These are phyloP conservation scores for Gymnocypris eckloni DNA, from an alignment of 2,797 vertebrate genomes.

Conservation along the genomic window DNA sequence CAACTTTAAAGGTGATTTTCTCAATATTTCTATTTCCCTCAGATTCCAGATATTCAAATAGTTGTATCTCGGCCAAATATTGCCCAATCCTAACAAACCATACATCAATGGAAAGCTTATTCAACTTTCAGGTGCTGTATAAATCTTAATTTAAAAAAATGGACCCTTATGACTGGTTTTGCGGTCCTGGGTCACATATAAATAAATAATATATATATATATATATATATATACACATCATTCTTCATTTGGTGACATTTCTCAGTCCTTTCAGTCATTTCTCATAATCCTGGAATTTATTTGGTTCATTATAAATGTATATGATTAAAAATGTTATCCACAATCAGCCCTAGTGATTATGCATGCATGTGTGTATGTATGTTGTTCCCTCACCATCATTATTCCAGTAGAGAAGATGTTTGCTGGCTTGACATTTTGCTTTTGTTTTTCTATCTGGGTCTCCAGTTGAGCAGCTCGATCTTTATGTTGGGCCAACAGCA, in stretches of 20 bases:
- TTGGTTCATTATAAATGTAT: neutral
- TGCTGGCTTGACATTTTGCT: slow-evolving; percentile 86
- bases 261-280: too few relatives aligned
- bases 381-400: slow-evolving; percentile 86
- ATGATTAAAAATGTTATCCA: neutral
- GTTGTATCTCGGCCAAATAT: too few relatives aligned
- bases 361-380: neutral
- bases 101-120: too few relatives aligned
- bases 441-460: slow-evolving; percentile 91
- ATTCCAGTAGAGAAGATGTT: slow-evolving; percentile 96
- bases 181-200: too few relatives aligned
- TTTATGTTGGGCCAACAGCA: slow-evolving; percentile 95
- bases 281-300: neutral
- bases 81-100: too few relatives aligned
- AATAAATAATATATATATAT: too few relatives aligned
- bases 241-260: neutral
- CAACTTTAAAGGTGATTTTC: too few relatives aligned
- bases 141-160: too few relatives aligned
- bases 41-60: too few relatives aligned
- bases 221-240: neutral
- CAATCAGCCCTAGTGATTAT: neutral
- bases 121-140: too few relatives aligned
- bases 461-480: slow-evolving; percentile 90
- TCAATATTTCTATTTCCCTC: too few relatives aligned
- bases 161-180: too few relatives aligned